phyloP scores from a whole-genome alignment of 2,797 vertebrate genomes.

The Graptemys geographica region DNA sequence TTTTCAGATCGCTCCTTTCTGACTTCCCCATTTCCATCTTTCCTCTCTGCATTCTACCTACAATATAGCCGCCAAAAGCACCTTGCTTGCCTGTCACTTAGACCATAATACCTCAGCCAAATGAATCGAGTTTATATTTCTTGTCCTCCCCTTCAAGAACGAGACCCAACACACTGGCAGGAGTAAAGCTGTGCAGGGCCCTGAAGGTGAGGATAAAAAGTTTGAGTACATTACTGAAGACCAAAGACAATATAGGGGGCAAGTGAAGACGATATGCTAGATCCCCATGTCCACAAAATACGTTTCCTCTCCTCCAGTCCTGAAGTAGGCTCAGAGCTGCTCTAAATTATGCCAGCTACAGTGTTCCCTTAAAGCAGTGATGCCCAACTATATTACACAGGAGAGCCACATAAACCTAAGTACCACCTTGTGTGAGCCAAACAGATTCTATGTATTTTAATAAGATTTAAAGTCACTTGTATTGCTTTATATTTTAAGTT shows the following conservation, averaged over 20 bases:
- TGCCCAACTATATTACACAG: neutral
- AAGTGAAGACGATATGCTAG: neutral
- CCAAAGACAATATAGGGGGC: conserved; percentile 19
- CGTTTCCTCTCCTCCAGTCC: too few relatives aligned
- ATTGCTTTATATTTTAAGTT: neutral
- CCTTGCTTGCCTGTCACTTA: neutral
- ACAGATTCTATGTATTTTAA: neutral
- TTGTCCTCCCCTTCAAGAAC: neutral
- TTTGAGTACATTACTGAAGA: neutral
- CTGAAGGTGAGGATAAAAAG: neutral
- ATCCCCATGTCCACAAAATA: neutral
- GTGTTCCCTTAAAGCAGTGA: too few relatives aligned
- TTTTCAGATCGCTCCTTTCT: neutral
- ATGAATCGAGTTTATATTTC: neutral
- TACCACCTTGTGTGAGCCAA: neutral
- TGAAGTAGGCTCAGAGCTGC: too few relatives aligned
- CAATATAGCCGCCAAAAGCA: neutral
- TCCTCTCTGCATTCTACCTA: neutral
- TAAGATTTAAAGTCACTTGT: neutral
- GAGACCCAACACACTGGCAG: neutral
- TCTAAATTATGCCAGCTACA: too few relatives aligned
- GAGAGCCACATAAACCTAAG: neutral
- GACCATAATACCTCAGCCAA: accelerated
- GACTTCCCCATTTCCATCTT: neutral
- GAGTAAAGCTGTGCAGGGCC: neutral